phyloP scores from a whole-genome alignment of 2,888 invertebrate genomes.

The Drosophila meridiana region DNA sequence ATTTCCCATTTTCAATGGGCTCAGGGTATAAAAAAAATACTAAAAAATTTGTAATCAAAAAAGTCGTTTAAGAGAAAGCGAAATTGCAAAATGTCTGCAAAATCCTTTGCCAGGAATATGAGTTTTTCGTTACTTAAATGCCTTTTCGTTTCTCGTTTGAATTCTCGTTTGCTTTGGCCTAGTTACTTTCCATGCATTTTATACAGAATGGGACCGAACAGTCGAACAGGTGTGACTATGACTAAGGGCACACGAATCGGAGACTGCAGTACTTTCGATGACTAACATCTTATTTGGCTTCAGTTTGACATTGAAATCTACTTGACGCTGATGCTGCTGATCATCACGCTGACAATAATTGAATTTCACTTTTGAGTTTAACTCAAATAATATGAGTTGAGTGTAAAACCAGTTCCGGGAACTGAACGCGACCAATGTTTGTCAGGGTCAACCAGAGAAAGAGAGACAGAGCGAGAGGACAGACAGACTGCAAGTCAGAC shows the following conservation, averaged over 20 bases:
- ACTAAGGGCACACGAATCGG: constrained; percentile 58
- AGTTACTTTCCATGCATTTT: constrained; percentile 46
- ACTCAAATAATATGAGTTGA: constrained; percentile 26
- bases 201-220: constrained; percentile 53
- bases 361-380: constrained; percentile 62
- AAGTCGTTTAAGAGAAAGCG: constrained; percentile 62
- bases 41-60: constrained; percentile 47
- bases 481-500: constrained; percentile 7
- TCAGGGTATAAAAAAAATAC: constrained; percentile 18
- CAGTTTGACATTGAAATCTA: constrained; percentile 58
- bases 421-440: constrained; percentile 24
- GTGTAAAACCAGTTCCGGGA: constrained; percentile 35
- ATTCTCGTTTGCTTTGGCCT: constrained; percentile 36
- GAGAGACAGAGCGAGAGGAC: neutral
- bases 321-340: constrained; percentile 22
- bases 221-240: constrained; percentile 62
- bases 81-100: constrained; percentile 71
- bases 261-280: constrained; percentile 54
- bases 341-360: constrained; percentile 31
- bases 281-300: constrained; percentile 57
- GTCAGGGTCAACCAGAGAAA: constrained; percentile 26
- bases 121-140: constrained; percentile 63
- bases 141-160: constrained; percentile 49
- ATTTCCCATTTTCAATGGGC: no score
- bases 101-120: constrained; percentile 75